Evolutionary conservation across 2,888 invertebrate genomes (phyloP).

Genomic region (Adelphocoris suturalis): DNA sequence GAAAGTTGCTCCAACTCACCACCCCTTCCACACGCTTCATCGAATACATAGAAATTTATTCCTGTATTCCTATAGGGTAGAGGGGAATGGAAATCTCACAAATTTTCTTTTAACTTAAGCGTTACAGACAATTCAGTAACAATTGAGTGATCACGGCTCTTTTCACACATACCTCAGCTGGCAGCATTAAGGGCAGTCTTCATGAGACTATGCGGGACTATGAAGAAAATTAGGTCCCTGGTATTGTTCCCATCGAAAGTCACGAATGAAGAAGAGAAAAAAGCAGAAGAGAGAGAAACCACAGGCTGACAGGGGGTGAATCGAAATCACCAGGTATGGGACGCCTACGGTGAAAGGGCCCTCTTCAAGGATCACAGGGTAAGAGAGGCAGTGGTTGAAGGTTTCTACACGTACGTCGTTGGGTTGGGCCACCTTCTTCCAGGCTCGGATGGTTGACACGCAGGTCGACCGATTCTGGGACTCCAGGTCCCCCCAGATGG

Average conservation of each 20-base stretch:
- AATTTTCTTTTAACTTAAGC: too few relatives aligned
- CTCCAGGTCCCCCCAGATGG: neutral
- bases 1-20: neutral
- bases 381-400: conserved; percentile 76
- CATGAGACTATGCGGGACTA: too few relatives aligned
- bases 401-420: conserved; percentile 32
- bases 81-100: too few relatives aligned
- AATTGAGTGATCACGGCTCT: too few relatives aligned
- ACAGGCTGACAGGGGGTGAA: conserved; percentile 64
- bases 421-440: conserved; percentile 72
- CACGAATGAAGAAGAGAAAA: too few relatives aligned
- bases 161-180: too few relatives aligned
- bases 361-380: conserved; percentile 70
- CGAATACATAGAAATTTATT: conserved; percentile 29
- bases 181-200: too few relatives aligned
- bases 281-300: too few relatives aligned
- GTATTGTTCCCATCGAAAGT: too few relatives aligned
- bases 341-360: conserved; percentile 76
- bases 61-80: neutral
- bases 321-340: conserved; percentile 77
- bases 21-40: conserved; percentile 15
- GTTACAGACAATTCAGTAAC: too few relatives aligned
- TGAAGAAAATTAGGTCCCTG: too few relatives aligned
- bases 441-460: neutral
- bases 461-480: conserved; percentile 36